Base-by-base conservation (phyloP, 2,888 invertebrate genomes). In the Phymatocera aterrima region DNA sequence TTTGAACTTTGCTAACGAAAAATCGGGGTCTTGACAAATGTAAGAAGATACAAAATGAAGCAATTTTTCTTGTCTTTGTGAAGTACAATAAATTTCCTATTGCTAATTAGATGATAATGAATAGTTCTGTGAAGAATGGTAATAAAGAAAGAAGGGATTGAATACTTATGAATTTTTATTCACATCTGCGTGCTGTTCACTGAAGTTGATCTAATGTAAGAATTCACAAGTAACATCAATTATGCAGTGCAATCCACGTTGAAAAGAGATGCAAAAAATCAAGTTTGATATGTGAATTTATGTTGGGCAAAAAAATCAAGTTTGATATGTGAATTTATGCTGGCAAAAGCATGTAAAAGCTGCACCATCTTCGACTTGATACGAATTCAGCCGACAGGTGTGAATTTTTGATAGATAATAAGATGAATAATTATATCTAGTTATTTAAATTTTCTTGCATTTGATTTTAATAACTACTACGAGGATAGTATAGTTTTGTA, bases 401-500 rank as follows among this genome's bases (percentile, higher is more conserved):
- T n/a, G n/a, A 57, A 57, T 57, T 57, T 3, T 57, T 24, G 12
- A 57, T 24, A 57, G 57, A 57, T 57, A 57, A n/a, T 28, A 57
- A 57, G 10, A 28, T 28, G 2, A 57, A 28, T 28, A 15, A 68
- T 46, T 24, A 68, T 24, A 54, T 18, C 18, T 46, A 64, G 12
- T 64, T 46, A 43, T 68, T 46, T 46, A 28, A 68, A 46, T 40
- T 68, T n/a, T 18, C 37, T 37, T 28, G 21, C 21, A 43, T 28
- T 68, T 68, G 46, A 12, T 12, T 46, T 68, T 46, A 24, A 64
- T 68, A 24, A 68, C 46, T 68, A 28, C 15, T 40, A 40, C 8
- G 15, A 2, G n/a, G 43, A 46, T 68, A 68, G 68, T 68, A 68
- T 68, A 68, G 46, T 68, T 68, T 68, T 68, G 40, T 68, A 68